Percentiles rank a stretch among this genome's conserved stretches.
Evolutionary conservation across 2,113 vertebrate species (phyloP).

Genomic region (Sardina pilchardus): DNA sequence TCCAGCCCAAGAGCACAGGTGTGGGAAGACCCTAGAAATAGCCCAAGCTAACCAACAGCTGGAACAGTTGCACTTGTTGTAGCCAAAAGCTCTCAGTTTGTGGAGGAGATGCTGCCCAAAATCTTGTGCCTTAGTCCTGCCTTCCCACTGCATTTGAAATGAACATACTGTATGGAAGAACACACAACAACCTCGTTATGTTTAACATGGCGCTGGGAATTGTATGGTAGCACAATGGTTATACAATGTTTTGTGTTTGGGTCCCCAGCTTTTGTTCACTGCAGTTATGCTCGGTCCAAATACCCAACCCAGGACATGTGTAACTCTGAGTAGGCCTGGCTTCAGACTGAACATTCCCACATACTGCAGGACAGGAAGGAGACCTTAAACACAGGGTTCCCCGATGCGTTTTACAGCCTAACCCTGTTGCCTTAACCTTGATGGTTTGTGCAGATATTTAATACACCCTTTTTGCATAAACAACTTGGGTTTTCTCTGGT

Average conservation of each 20-base stretch:
- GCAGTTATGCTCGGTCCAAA: slow-evolving; percentile 59
- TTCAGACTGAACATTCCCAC: slow-evolving; percentile 9
- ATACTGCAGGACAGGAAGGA: slow-evolving; percentile 1
- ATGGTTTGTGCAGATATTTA: slow-evolving; percentile 34
- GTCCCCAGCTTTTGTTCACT: background rate
- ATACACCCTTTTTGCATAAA: slow-evolving; percentile 38
- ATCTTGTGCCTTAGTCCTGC: background rate
- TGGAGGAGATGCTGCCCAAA: background rate
- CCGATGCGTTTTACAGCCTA: background rate
- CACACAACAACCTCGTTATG: background rate
- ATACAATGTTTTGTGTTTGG: background rate
- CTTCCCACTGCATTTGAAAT: background rate
- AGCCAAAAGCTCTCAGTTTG: background rate
- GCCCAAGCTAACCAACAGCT: slow-evolving; percentile 59
- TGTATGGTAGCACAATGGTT: background rate
- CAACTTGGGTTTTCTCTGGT: slow-evolving; percentile 26
- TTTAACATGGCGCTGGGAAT: too few relatives aligned
- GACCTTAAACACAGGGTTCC: slow-evolving; percentile 41
- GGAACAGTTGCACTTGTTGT: slow-evolving; percentile 29
- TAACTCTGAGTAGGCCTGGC: background rate
- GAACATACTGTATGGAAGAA: background rate
- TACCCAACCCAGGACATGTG: background rate
- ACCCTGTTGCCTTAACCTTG: slow-evolving; percentile 35
- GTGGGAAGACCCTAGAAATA: slow-evolving; percentile 64
- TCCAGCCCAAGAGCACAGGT: slow-evolving; percentile 55